Evolutionary conservation across 2,888 invertebrate genomes (phyloP).

Genomic region (Dascillus cervinus): DNA sequence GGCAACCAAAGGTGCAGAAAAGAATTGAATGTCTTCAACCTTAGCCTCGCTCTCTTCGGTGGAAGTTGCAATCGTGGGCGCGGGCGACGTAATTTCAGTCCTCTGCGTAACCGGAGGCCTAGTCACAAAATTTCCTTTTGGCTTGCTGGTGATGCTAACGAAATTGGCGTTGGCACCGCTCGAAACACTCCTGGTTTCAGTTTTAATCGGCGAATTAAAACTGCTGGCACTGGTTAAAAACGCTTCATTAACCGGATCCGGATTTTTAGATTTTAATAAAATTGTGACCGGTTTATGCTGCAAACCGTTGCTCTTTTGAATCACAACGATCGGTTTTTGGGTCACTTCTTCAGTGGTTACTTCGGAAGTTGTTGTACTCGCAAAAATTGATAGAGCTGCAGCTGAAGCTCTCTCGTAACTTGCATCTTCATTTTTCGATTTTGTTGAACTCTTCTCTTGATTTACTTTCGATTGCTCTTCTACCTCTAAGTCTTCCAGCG

Average conservation of each 20-base stretch:
- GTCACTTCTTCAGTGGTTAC: constrained; percentile 10
- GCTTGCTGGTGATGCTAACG: constrained; percentile 16
- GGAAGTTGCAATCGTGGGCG: constrained; percentile 57
- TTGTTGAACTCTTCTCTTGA: not conserved
- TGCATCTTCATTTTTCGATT: constrained; percentile 23
- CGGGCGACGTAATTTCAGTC: constrained; percentile 43
- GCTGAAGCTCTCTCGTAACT: constrained; percentile 42
- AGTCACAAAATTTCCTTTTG: not conserved
- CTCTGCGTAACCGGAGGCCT: constrained; percentile 2
- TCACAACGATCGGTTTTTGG: constrained; percentile 25
- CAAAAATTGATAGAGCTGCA: constrained; percentile 53
- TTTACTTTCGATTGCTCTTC: constrained; percentile 48
- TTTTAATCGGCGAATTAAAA: constrained; percentile 16
- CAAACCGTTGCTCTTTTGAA: constrained; percentile 33
- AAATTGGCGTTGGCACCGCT: constrained; percentile 9
- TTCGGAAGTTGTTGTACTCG: constrained; percentile 19
- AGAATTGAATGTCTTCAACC: constrained; percentile 69
- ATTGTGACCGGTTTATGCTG: constrained; percentile 28
- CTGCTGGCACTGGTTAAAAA: constrained; percentile 33
- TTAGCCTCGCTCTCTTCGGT: constrained; percentile 58
- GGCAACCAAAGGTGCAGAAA: constrained; percentile 72
- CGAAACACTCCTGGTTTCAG: not conserved
- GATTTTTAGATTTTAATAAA: too few species aligned
- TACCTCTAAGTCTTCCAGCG: constrained; percentile 67
- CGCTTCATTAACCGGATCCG: constrained; percentile 26